Evolutionary conservation across 2,113 vertebrate genomes (phyloP).

Genomic region (Pseudorasbora parva): DNA sequence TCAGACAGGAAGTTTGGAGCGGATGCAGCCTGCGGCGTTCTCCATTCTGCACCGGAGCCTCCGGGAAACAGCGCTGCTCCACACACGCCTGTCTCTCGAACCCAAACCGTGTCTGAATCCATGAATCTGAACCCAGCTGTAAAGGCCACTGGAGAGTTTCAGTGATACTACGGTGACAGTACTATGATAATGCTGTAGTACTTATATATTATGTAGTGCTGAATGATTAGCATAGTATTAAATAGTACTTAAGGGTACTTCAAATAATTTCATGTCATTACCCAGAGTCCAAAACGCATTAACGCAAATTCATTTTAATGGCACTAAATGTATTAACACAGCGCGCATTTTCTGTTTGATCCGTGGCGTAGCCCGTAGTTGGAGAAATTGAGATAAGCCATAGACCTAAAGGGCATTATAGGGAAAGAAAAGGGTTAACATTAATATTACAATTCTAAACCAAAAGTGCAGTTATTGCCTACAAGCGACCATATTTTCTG

Average conservation of each 20-base stretch:
- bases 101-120: not conserved
- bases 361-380: too few relatives aligned
- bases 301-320: too few relatives aligned
- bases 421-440: too few relatives aligned
- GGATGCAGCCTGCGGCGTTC: conserved; percentile 33
- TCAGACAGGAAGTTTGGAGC: conserved; percentile 38
- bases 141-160: not conserved
- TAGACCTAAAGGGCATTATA: too few relatives aligned
- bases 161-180: not conserved
- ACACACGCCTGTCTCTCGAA: conserved; percentile 2
- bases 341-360: too few relatives aligned
- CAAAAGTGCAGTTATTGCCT: too few relatives aligned
- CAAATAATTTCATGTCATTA: not conserved
- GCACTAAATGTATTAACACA: too few relatives aligned
- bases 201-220: not conserved
- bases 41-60: conserved; percentile 10
- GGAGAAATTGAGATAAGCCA: too few relatives aligned
- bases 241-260: not conserved
- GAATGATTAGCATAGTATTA: not conserved
- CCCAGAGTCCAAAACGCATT: too few relatives aligned
- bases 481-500: too few relatives aligned
- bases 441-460: too few relatives aligned
- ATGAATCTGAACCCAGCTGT: not conserved
- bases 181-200: not conserved
- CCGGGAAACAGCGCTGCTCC: conserved; percentile 22